phyloP scores from a whole-genome alignment of 2,113 vertebrate genomes.

The Tursiops truncatus region DNA sequence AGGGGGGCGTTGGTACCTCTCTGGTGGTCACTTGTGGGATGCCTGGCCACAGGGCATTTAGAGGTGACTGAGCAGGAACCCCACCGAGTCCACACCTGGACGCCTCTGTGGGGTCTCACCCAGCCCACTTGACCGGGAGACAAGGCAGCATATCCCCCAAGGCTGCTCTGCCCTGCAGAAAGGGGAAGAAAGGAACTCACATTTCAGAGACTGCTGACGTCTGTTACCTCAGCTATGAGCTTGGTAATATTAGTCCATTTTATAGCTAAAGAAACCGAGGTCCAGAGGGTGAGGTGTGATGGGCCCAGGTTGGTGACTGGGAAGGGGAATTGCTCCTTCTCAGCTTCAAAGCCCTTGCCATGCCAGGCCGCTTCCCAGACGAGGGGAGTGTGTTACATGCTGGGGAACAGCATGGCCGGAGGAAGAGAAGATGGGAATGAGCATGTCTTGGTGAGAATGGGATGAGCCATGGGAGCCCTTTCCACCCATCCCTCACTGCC shows the following conservation, averaged over 20 bases:
- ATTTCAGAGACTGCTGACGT: not conserved
- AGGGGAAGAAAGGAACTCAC: not conserved
- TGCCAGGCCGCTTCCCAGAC: not conserved
- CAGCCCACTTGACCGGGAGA: not conserved
- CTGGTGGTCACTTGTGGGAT: not conserved
- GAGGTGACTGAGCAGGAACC: not conserved
- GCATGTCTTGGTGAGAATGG: not conserved
- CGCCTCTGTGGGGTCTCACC: not conserved
- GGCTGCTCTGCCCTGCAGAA: not conserved
- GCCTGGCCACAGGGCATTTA: not conserved
- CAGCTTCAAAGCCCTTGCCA: not conserved
- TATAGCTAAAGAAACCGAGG: not conserved
- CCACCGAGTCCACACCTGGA: not conserved
- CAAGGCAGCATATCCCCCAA: not conserved
- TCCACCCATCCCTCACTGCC: not conserved
- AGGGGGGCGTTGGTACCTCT: not conserved
- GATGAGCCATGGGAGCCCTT: too few relatives aligned
- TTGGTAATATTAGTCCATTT: not conserved
- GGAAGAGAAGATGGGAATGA: not conserved
- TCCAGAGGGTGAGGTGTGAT: not conserved
- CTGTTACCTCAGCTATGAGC: not conserved
- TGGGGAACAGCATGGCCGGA: not conserved
- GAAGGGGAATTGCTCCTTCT: not conserved
- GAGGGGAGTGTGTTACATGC: not conserved
- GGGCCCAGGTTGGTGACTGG: not conserved